Base-by-base conservation (phyloP, 2,797 vertebrate species). In the Eptatretus atami region DNA sequence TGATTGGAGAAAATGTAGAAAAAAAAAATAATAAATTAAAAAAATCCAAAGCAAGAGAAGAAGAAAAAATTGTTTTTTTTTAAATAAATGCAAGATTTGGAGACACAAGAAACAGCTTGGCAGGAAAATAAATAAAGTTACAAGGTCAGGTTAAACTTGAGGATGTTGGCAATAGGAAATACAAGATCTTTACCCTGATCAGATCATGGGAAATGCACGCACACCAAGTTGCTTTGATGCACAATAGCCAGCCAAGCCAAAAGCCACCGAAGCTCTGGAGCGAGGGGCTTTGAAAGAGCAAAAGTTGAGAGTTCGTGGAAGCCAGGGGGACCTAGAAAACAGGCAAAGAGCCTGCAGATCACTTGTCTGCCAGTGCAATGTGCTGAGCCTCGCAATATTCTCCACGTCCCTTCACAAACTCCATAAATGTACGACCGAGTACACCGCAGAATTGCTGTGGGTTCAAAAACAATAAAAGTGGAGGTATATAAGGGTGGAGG, bases 381-480 rank as follows among this genome's bases (percentile, higher is more conserved):
- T 98, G 92, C 92, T 98, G 92, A 79, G 90, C 87, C 90, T 96
- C 88, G 87, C 90, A 98, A 84, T 98, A 96, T 80, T 98, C 92
- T 78, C 92, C 90, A 83, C 92, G 93, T 85, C 85, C 90, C 83
- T 98, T 98, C 87, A 98, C 84, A 98, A 96, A 98, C 92, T 98
- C 92, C 90, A 96, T 98, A 98, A 98, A 98, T 96, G 92, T 96
- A 85, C 84, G 86, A 96, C 92, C 92, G 76, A 98, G 86, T 93
- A 98, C 90, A 96, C 92, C 92, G 95, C 92, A 86, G 86, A 98
- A 98, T 87, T 98, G 92, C 90, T 98, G 84, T 74, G 70, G 70
- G 70, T 68, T 66, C 72, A 67, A 67, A 31, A 53, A 64, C 14
- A 67, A 44, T 44, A 44, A 44, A 5, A 44, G 31, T 4, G 4